A percentile compares a stretch with the other conserved stretches of the same genome.
Conservation (phyloP, 2,113 vertebrate species). For the Apteryx owenii region DNA sequence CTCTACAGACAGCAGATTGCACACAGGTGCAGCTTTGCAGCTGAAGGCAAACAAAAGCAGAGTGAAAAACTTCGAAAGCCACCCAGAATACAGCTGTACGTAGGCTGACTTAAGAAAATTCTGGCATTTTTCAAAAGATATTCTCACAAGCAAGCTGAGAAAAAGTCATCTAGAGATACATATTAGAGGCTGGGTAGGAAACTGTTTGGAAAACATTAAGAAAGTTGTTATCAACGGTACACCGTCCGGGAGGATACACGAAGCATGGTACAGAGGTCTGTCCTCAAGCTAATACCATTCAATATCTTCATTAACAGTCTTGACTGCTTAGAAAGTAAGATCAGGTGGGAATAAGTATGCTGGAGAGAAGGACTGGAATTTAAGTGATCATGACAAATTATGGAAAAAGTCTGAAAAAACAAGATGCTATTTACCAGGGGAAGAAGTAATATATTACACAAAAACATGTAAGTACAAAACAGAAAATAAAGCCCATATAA, state of each 20-base stretch:
- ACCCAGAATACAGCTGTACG: background rate
- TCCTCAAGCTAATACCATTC: background rate
- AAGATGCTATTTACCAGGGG: background rate
- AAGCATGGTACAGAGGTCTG: background rate
- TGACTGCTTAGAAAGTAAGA: background rate
- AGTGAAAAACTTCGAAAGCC: background rate
- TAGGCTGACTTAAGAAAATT: background rate
- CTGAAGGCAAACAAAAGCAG: background rate
- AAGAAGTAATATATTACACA: background rate
- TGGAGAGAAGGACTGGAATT: background rate
- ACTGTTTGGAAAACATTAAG: background rate
- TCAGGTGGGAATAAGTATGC: background rate
- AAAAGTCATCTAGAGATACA: background rate
- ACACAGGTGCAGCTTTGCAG: background rate
- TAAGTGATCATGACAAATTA: background rate
- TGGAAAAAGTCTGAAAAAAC: background rate
- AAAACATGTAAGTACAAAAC: background rate
- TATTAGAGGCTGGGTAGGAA: background rate
- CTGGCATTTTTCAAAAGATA: background rate
- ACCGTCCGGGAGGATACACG: background rate
- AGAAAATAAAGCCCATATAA: background rate
- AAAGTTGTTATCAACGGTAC: accelerated
- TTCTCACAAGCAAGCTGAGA: background rate
- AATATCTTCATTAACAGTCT: background rate
- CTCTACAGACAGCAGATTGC: background rate